Percentiles rank a stretch among this genome's conserved stretches.
Evolutionary conservation across 1,140 invertebrate species (phyloP).

Genomic region (Megalopta genalis): DNA sequence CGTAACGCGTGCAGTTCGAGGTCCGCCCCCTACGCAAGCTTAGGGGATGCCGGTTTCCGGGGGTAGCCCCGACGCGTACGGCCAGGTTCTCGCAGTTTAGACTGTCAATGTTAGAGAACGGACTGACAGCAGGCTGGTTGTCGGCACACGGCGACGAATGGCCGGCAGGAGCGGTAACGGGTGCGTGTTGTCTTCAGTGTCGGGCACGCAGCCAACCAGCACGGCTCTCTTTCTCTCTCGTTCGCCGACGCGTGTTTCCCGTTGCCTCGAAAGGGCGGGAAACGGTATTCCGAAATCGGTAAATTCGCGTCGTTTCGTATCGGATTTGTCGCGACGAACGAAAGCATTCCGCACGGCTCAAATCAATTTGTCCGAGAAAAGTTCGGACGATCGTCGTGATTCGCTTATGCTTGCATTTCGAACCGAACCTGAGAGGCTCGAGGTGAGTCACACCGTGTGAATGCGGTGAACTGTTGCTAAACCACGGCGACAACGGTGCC

Average conservation of each 20-base stretch:
- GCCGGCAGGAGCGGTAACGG: slow-evolving; percentile 44
- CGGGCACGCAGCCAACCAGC: slow-evolving; percentile 34
- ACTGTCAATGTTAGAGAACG: slow-evolving; percentile 53
- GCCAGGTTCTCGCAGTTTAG: slow-evolving; percentile 52
- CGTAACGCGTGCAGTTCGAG: not conserved
- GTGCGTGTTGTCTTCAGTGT: slow-evolving; percentile 40
- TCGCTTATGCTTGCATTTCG: too few species aligned
- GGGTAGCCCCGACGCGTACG: slow-evolving; percentile 28
- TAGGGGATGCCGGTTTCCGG: slow-evolving; percentile 19
- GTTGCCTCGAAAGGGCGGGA: not conserved
- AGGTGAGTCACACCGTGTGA: too few species aligned
- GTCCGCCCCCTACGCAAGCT: not conserved
- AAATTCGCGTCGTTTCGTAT: too few species aligned
- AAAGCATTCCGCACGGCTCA: too few species aligned
- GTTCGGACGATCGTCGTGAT: too few species aligned
- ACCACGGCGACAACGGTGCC: too few species aligned
- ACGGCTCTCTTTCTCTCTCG: too few species aligned
- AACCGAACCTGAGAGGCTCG: too few species aligned
- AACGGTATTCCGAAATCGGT: not conserved
- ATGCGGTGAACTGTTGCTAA: too few species aligned
- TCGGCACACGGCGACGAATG: slow-evolving; percentile 53
- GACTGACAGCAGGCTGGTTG: slow-evolving; percentile 25
- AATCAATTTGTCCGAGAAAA: too few species aligned
- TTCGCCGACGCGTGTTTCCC: not conserved
- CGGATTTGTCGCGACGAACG: too few species aligned